phyloP scores from a whole-genome alignment of 2,113 vertebrate species.

The Mohoua ochrocephala region DNA sequence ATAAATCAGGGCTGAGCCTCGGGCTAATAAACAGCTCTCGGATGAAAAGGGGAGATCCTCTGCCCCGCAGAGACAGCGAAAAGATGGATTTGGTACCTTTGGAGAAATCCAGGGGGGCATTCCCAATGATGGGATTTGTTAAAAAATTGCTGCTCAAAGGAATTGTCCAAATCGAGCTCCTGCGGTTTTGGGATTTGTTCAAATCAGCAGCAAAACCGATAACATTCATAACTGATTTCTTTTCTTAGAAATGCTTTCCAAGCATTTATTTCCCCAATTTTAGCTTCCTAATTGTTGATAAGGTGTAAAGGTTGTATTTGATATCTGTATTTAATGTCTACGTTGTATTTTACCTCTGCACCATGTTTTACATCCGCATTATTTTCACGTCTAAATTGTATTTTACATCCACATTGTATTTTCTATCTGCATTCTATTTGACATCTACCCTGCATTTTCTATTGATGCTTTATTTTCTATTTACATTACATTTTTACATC shows the following conservation, averaged over 20 bases:
- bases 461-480: neutral
- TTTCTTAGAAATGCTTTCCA: neutral
- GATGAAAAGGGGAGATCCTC: neutral
- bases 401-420: neutral
- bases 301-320: neutral
- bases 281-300: neutral
- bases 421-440: neutral
- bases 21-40: conserved; percentile 35
- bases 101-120: neutral
- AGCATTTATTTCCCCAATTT: neutral
- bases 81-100: neutral
- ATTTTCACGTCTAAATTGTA: neutral
- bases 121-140: neutral
- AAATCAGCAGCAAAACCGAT: neutral
- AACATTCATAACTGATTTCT: fast-evolving
- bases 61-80: neutral
- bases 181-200: neutral
- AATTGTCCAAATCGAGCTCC: neutral
- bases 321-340: neutral
- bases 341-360: neutral
- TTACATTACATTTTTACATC: too few species aligned
- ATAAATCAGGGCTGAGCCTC: conserved; percentile 63
- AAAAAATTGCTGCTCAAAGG: neutral
- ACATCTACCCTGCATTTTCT: neutral
- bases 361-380: neutral